Evolutionary conservation across 2,888 invertebrate species (phyloP), one percentile per base, ranked within the genome.

Genomic region (Dasysyrphus tricinctus): DNA sequence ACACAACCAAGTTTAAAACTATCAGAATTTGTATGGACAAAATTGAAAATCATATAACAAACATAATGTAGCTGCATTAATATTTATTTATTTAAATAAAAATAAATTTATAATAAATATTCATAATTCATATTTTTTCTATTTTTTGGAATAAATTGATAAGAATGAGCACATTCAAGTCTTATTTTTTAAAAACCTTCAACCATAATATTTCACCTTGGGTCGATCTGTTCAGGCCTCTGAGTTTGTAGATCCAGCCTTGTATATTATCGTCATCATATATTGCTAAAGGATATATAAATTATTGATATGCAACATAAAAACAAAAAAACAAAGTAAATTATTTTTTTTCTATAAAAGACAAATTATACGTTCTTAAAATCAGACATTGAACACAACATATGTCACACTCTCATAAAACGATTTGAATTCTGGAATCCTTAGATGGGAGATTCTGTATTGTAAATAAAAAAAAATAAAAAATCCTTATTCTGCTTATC

Each of bases 401-500:
- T 56, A 67, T 56, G 65, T 24, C 49, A 73, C 49, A 42, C 54
- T 37, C 49, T 29, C 70, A 65, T 70, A 47, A 74, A 63, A 63
- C 63, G 37, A 65, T 83, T 69, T 79, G 29, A 83, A 51, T 47
- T 29, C 59, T 56, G 16, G 9, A 70, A 67, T 49, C 49, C 49
- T 63, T 29, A 44, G 8, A 34, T 75, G 75, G 29, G 29, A 56
- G 44, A 59, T 57, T 80, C 70, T 61, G 12, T 24, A 39, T 67
- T 84, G 84, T 80, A 77, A 78, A 80, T 85, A 80, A 61, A 39
- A 61, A 19, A 59, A 19, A 19, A 19, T 37, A 37, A 19, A 77
- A 80, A 59, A 11, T 19, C 24, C 16, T 44, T 70, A 47, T 59
- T 67, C 39, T 54, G 80, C 85, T 85, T 85, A 78, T 63, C 49